Percentiles rank a stretch among this genome's conserved stretches.
Evolutionary conservation across 2,113 vertebrate species (phyloP).

Genomic region (Excalfactoria chinensis): DNA sequence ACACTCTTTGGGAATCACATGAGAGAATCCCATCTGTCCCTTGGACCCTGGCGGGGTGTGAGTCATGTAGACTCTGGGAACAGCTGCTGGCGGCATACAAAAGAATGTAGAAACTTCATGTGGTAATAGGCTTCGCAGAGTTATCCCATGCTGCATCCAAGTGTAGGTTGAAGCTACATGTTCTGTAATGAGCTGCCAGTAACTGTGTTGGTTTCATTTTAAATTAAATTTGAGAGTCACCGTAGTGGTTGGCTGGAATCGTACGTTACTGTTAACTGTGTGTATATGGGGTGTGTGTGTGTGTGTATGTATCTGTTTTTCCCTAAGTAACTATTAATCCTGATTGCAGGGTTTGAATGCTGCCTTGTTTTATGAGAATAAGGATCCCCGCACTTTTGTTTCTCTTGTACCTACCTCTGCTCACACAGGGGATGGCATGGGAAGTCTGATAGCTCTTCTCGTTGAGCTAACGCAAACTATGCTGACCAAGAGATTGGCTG

Average conservation of each 20-base stretch:
- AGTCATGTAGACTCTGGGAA: neutral
- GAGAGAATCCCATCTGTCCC: neutral
- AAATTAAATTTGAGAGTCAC: neutral
- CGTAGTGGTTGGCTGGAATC: neutral
- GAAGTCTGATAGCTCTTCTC: slow-evolving; percentile 92
- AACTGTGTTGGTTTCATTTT: neutral
- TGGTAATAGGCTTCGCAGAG: neutral
- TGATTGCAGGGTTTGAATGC: slow-evolving; percentile 91
- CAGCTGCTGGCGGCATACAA: neutral
- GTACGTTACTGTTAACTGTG: neutral
- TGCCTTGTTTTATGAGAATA: slow-evolving; percentile 95
- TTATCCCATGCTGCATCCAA: neutral
- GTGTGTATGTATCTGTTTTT: neutral
- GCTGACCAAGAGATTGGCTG: slow-evolving; percentile 91
- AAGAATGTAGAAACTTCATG: neutral
- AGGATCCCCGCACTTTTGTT: slow-evolving; percentile 95
- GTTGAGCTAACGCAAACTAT: slow-evolving; percentile 96
- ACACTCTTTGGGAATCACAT: neutral
- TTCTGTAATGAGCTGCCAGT: neutral
- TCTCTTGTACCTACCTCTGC: slow-evolving; percentile 97
- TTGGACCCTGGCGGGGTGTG: neutral
- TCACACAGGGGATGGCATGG: slow-evolving; percentile 98
- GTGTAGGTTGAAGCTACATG: neutral
- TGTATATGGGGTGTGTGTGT: neutral
- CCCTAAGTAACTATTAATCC: slow-evolving; percentile 20